These are phyloP conservation scores for Ichneumoninae sp. DNA, from an alignment of 2,888 invertebrate genomes.

Conservation along the genomic window DNA sequence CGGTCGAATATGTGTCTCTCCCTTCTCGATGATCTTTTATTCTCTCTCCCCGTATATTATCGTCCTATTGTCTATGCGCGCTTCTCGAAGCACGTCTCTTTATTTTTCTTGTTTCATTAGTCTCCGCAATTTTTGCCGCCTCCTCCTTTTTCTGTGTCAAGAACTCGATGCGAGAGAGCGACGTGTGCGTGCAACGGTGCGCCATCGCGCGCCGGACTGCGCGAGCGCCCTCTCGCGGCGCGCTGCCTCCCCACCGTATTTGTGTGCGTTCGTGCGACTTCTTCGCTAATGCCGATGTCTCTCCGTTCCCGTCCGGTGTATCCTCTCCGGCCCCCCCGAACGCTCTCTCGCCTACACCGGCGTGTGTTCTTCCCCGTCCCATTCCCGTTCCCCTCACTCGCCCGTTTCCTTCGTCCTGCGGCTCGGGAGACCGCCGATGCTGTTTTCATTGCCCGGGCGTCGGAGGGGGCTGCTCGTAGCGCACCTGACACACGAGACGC, in stretches of 20 bases:
- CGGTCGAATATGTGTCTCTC: conserved; percentile 40
- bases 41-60: background rate
- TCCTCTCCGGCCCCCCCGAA: conserved; percentile 12
- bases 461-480: conserved; percentile 55
- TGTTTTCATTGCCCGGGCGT: background rate
- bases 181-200: conserved; percentile 29
- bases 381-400: background rate
- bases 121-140: conserved; percentile 1
- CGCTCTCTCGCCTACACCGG: conserved; percentile 16
- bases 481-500: conserved; percentile 73
- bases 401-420: conserved; percentile 19
- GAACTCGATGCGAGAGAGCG: conserved; percentile 35
- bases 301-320: background rate
- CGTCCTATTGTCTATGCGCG: background rate
- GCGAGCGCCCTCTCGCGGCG: conserved; percentile 13
- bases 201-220: conserved; percentile 28
- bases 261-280: conserved; percentile 42
- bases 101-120: conserved; percentile 7
- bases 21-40: background rate
- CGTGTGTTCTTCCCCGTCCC: conserved; percentile 13
- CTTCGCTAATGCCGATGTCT: conserved; percentile 36
- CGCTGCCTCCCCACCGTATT: background rate
- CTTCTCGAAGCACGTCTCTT: background rate
- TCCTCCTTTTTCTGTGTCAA: conserved; percentile 62
- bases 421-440: conserved; percentile 14